Evolutionary conservation across 64 coral and sea anemone species (phyloP), one percentile per base, ranked within the genome.

Genomic region (Pocillopora verrucosa): DNA sequence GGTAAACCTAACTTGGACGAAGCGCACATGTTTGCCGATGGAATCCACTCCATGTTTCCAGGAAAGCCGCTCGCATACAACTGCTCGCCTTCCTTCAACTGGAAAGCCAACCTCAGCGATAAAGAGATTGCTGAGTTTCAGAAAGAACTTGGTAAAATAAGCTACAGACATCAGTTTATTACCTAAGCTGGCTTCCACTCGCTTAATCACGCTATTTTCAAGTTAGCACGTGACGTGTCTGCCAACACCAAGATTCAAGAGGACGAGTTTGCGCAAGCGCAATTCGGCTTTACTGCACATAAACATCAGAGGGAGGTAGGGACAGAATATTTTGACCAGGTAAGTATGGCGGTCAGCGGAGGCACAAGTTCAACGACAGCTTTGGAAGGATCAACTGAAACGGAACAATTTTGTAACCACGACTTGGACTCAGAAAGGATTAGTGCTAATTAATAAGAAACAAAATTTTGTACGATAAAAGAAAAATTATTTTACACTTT

Each of bases 81-180:
- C 79, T 95, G 94, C 63, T 95, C 94, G 20, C 94, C 90, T 30
- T 95, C 94, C 5, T 95, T 95, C 87, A 95, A 95, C 94, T 95
- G 94, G 94, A 95, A 92, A 78, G 94, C 94, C 24, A 95, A 95
- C 73, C 90, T 95, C 36, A 79, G 80, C 36, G 94, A 95, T 82
- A 87, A 25, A 20, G 90, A 95, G 75, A 95, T 95, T 9, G 90
- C 78, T 4, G 65, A 83, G 19, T 95, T 95, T 86, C 94, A 95
- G 74, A 92, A 86, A 74, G 94, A 79, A 89, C 86, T 95, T 10
- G 94, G 94, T 69, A 88, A 76, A 35, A 81, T 95, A 79, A 90
- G 94, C 15, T 95, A 95, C 86, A 91, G 87, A 76, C 92, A 89
- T 72, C 94, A 95, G 63, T 95, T 95, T 63, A 90, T 95, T 13